Evolutionary conservation across 2,888 invertebrate genomes (phyloP).

Genomic region (Thymelicus lineola): DNA sequence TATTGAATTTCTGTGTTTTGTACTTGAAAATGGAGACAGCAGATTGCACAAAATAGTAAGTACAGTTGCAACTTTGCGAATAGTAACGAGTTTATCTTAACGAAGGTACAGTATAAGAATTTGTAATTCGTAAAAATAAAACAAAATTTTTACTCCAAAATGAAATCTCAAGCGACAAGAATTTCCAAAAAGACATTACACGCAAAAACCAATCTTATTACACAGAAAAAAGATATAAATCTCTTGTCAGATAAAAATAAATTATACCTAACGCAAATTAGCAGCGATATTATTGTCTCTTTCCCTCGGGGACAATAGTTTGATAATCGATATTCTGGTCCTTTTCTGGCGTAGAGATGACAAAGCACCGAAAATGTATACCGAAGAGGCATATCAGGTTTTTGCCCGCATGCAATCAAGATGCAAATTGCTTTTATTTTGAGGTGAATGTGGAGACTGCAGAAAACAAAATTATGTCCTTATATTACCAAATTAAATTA

Average conservation of each 20-base stretch:
- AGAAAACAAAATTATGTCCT: slow-evolving; percentile 15
- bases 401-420: slow-evolving; percentile 29
- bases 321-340: slow-evolving; percentile 28
- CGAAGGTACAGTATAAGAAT: too few relatives aligned
- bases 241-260: slow-evolving; percentile 3
- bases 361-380: slow-evolving; percentile 32
- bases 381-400: slow-evolving; percentile 30
- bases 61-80: background rate
- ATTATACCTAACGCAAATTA: slow-evolving; percentile 24
- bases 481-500: background rate
- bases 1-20: slow-evolving; percentile 23
- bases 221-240: background rate
- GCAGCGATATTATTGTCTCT: slow-evolving; percentile 24
- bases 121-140: background rate
- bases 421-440: slow-evolving; percentile 27
- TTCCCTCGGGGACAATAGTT: slow-evolving; percentile 28
- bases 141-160: background rate
- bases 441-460: background rate
- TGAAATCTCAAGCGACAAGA: background rate
- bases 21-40: background rate
- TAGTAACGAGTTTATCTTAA: too few relatives aligned
- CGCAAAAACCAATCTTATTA: slow-evolving; percentile 11
- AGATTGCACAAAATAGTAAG: background rate
- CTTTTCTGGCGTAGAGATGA: slow-evolving; percentile 28
- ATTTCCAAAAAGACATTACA: background rate